Base-by-base conservation (phyloP, 2,797 vertebrate species). In the Avahi laniger region DNA sequence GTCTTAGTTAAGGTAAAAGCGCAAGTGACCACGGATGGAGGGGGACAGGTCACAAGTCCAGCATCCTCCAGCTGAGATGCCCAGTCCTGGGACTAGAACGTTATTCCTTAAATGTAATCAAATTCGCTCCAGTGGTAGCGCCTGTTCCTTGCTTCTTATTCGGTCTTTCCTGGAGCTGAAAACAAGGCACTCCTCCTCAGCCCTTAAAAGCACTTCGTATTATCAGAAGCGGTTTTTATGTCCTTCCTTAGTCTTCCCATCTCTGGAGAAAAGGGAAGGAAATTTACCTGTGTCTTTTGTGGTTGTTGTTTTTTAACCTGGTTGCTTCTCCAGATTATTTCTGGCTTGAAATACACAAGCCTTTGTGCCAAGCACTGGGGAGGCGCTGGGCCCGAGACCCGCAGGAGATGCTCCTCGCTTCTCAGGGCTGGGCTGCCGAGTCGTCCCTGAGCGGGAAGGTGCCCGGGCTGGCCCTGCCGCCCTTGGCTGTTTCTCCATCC, bases 21-120 rank as follows among this genome's bases (percentile, higher is more conserved):
- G 0, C 9, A 0, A 41, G 48, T 1, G 41, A 22, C 8, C 6
- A 0, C 1, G 0, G 5, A 6, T 46, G 17, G n/a, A 41, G 28
- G 46, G 10, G 12, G 24, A 11, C 14, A 57, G 18, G 54, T 10
- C 22, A 38, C 52, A 0, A 4, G 33, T 0, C n/a, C 69, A 3
- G 52, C 13, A 1, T 7, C 35, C 65, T 24, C 38, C 3, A 1
- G 26, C 61, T 1, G 52, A 41, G 73, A 17, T 5, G 46, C 38
- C 65, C 46, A 17, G 12, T 1, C 5, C 57, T 33, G 14, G 81
- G 48, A 28, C 43, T 8, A 4, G 65, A 80, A 67, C 38, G 38
- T 72, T n/a, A 7, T 24, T 48, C 54, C 67, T 46, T 26, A 35
- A 3, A 81, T 48, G 48, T 46, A 41, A 30, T 69, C 76, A 52